Percentiles rank a stretch among this genome's conserved stretches.
Conservation (phyloP, 2,888 invertebrate genomes). For the Mesorhabditis spiculigera region DNA sequence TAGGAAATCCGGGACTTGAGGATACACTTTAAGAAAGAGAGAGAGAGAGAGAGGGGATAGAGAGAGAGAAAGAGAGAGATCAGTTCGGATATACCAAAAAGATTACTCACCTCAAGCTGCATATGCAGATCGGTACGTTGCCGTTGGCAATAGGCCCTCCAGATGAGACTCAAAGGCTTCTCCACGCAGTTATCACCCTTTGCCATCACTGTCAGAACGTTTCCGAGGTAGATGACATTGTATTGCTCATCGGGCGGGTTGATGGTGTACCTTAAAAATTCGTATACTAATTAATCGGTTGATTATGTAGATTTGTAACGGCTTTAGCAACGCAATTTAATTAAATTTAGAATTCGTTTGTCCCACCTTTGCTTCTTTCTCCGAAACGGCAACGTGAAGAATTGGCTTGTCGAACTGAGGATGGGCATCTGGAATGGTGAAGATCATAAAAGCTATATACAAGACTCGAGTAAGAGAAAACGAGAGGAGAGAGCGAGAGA, state of each 20-base stretch:
- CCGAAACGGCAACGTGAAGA: slow-evolving; percentile 53
- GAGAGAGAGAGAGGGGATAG: no score
- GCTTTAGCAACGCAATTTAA: background rate
- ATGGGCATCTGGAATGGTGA: slow-evolving; percentile 26
- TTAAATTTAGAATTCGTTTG: background rate
- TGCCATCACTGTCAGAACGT: slow-evolving; percentile 81
- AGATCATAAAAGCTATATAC: background rate
- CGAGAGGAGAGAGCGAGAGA: background rate
- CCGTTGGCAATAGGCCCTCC: slow-evolving; percentile 92
- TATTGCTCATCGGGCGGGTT: slow-evolving; percentile 89
- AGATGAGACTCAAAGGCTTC: slow-evolving; percentile 88
- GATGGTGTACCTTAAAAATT: slow-evolving; percentile 70
- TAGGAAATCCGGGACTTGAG: no score
- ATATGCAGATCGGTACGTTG: slow-evolving; percentile 85
- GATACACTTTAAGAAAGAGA: no score
- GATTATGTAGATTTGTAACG: slow-evolving; percentile 8
- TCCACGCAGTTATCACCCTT: slow-evolving; percentile 90
- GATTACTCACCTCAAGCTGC: slow-evolving; percentile 80
- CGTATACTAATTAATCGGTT: slow-evolving; percentile 7
- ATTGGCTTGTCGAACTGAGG: slow-evolving; percentile 34
- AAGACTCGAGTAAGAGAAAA: no score
- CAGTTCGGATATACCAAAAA: background rate
- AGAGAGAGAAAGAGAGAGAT: no score
- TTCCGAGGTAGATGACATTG: slow-evolving; percentile 94
- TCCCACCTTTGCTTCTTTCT: slow-evolving; percentile 47